Evolutionary conservation across 2,888 invertebrate genomes (phyloP), one percentile per base, ranked within the genome.

Genomic region (Drosophila kambysellisi): DNA sequence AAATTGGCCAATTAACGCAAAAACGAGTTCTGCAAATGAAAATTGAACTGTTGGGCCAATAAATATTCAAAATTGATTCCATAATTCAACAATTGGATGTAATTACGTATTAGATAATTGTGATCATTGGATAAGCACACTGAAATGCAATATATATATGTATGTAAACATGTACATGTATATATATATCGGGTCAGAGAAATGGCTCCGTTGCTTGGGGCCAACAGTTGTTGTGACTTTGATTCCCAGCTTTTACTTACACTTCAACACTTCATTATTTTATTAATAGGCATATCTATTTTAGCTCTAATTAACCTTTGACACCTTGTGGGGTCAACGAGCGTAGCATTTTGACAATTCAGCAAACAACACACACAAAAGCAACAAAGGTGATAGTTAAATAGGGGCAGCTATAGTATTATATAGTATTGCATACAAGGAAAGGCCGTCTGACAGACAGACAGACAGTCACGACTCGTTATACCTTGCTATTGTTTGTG

Each of bases 221-320:
- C 52, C 67, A 62, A 65, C 78, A 74, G 61, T 64, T 76, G 68
- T 63, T 65, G 62, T 59, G 59, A 60, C 78, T 70, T 81, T 83
- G 70, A 76, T 79, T 73, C 35, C 52, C 20, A 41, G 54, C 59
- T 79, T 79, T 79, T 72, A 65, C 72, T 74, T 67, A 81, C 79
- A 88, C 81, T 75, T 83, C 74, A 80, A 72, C 90, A 86, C 89
- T 90, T 90, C 83, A 88, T 88, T 90, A 90, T 83, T 88, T 74
- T 83, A 86, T 87, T 88, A 88, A 87, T 83, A 71, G 83, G 79
- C 80, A 86, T 88, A 88, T 88, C 82, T 86, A 78, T 90, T 82
- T 82, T 76, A 82, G 72, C 72, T 81, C 86, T 88, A 89, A 87
- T 88, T 88, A 90, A 90, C 90, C 89, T 90, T 76, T 90, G 90